These are phyloP conservation scores for Brachionus asplanchnoidis DNA, from an alignment of 1,140 invertebrate species.

Conservation along the genomic window DNA sequence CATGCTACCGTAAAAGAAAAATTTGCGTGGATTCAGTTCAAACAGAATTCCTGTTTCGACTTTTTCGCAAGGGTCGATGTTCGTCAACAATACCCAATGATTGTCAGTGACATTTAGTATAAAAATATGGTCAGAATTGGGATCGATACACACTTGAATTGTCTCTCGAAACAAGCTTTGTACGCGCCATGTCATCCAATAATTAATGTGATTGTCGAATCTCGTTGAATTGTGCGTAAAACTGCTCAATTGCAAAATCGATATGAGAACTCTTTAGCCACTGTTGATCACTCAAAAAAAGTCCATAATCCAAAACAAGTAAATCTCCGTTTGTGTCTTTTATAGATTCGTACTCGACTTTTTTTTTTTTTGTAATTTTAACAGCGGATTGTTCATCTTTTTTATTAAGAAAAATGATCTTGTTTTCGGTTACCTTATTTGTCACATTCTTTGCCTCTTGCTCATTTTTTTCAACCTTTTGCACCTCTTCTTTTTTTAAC, in stretches of 20 bases:
- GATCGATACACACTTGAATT: not conserved
- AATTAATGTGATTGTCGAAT: too few relatives aligned
- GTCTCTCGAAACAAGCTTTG: not conserved
- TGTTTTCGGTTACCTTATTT: not conserved
- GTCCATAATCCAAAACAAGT: not conserved
- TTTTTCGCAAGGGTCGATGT: not conserved
- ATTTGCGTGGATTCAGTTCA: not conserved
- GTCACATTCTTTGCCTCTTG: not conserved
- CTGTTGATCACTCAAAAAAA: conserved; percentile 2
- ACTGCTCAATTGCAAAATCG: too few relatives aligned
- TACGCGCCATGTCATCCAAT: too few relatives aligned
- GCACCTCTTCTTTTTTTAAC: not conserved
- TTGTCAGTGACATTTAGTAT: not conserved
- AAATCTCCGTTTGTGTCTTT: not conserved
- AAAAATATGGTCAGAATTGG: not conserved
- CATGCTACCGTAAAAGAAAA: not conserved
- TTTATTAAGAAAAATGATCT: not conserved
- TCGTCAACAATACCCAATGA: not conserved
- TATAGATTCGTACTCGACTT: not conserved
- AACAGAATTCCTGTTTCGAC: not conserved
- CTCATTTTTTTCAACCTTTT: not conserved
- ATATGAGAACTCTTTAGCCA: too few relatives aligned
- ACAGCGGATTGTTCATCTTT: not conserved
- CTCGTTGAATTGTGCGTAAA: too few relatives aligned
- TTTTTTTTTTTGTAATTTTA: not conserved